Base-by-base conservation (phyloP, 2,113 vertebrate genomes). In the Nesoenas mayeri region DNA sequence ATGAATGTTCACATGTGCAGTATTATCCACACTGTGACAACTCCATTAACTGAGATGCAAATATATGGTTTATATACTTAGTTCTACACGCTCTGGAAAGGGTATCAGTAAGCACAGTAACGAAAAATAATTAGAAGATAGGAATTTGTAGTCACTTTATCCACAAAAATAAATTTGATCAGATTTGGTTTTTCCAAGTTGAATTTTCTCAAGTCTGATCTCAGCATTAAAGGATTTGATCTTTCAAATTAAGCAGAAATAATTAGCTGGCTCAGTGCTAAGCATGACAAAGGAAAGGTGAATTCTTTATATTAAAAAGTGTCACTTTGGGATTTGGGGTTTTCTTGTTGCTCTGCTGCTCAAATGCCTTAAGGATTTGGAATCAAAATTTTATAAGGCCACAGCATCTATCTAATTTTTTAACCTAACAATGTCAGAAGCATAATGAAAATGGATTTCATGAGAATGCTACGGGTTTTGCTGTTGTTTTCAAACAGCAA, bases 1-100 rank as follows among this genome's bases (percentile, higher is more conserved):
- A 31, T 31, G 42, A 66, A 58, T 0, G 1, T 66, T 79, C 67
- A 38, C 17, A 32, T 13, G 18, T 0, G 0, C 36, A 66, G 62
- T 20, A 28, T 56, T 62, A 51, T 9, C 58, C 57, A 54, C 60
- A 31, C 44, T n/a, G 44, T 32, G 79, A 80, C 50, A 82, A 16
- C 74, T 61, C 54, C 44, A 20, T 22, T 50, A 48, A 44, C 26
- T 20, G 36, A 72, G 61, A 62, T 65, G 50, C 3, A 3, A 84
- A 47, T 26, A n/a, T 1, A 31, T 8, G 42, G 32, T 44, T 75
- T 29, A 62, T 1, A 62, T 15, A 7, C 7, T 75, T 66, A 34
- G 32, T 56, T 69, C 42, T 57, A 62, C 14, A 2, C 24, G 25
- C 16, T 79, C 62, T 79, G 36, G 26, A 38, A 88, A 81, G 36